Base-by-base conservation (phyloP, 2,797 vertebrate species). In the Enteromius radiatus region DNA sequence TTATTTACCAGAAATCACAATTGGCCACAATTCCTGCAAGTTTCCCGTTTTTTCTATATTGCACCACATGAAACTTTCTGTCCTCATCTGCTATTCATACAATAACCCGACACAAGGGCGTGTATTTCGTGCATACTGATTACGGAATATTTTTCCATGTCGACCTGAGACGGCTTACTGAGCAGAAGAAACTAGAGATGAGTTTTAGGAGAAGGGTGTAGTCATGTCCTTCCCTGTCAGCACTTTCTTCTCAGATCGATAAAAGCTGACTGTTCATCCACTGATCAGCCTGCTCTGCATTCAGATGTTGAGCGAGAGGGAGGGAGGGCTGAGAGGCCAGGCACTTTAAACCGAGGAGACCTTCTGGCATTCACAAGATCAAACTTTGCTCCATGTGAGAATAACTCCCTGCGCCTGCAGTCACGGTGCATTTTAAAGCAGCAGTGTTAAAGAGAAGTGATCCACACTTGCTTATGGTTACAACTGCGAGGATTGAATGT, bases 261-360 rank as follows among this genome's bases (percentile, higher is more conserved):
- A 89, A 85, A 85, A 86, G 85, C 88, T 89, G 88, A 87, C 85
- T 85, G 85, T 84, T 84, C 86, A 86, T 87, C 68, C 79, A 47
- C 64, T 64, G 82, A 84, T 86, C 82, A 82, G 81, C 81, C 83
- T 67, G 81, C 85, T 86, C 77, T 82, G 79, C 67, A 83, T 89
- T 87, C 81, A 87, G 84, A 76, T 64, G 54, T 67, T 47, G 65
- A 71, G 19, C 52, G 43, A 10, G 28, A 41, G 56, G 36, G 9
- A 14, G 38, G n/a, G 17, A 54, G 31, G 59, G 69, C 14, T 49
- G 9, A 80, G 80, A 84, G 71, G 76, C 82, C 82, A 76, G 76
- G 78, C 82, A 81, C 85, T 85, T 86, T 79, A 86, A 85, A 78
- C 78, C 69, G 74, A 71, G 47, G 21, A 84, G 79, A 79, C 82